Percentiles rank a stretch among this genome's conserved stretches.
Evolutionary conservation across 2,113 vertebrate species (phyloP).

Genomic region (Tinamus guttatus): DNA sequence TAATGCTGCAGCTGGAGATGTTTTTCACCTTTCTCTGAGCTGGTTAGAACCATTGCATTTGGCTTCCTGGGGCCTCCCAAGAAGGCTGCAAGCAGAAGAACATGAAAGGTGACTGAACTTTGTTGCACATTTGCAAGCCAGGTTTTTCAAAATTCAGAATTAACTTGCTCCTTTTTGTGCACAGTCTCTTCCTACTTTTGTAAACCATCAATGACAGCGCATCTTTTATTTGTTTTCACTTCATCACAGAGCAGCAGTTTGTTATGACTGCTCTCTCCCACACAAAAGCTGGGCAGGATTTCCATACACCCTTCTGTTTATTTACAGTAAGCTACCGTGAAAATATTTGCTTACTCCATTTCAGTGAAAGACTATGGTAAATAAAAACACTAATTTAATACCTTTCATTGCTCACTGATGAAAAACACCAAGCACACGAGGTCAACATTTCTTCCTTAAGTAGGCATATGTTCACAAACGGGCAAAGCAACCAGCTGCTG

Average conservation of each 20-base stretch:
- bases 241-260: slow-evolving; percentile 41
- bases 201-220: slow-evolving; percentile 32
- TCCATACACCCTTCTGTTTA: slow-evolving; percentile 41
- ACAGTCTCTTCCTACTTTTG: neutral
- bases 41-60: neutral
- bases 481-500: neutral
- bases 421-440: neutral
- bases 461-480: neutral
- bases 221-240: slow-evolving; percentile 65
- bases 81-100: neutral
- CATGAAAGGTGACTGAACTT: neutral
- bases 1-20: neutral
- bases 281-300: slow-evolving; percentile 65
- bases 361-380: slow-evolving; percentile 23
- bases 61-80: neutral
- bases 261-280: slow-evolving; percentile 66
- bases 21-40: neutral
- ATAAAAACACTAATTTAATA: slow-evolving; percentile 27
- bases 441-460: neutral
- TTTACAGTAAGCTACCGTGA: slow-evolving; percentile 14
- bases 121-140: neutral
- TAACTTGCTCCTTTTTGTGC: neutral
- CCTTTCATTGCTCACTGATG: neutral
- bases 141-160: slow-evolving; percentile 9
- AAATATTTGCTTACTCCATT: slow-evolving; percentile 26